Conservation (phyloP, 37 sponge, comb jelly and placozoan genomes). For the Ianthella basta region DNA sequence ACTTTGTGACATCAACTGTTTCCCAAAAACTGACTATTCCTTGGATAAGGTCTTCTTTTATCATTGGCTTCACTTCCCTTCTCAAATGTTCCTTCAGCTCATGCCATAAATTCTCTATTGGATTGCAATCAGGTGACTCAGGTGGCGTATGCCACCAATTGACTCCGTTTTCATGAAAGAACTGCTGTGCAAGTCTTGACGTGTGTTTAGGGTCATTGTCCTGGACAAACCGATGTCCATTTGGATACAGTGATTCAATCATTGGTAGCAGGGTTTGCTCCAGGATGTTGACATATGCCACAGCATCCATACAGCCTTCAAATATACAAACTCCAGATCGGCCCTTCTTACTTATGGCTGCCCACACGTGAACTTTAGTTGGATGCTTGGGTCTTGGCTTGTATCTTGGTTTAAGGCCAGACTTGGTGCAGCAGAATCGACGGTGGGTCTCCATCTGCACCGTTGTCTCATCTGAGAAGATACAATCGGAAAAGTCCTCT, state of each 20-base stretch:
- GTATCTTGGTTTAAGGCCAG: conserved; percentile 3
- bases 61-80: conserved; percentile 40
- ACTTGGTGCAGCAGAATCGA: conserved; percentile 28
- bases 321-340: conserved; percentile 2
- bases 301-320: conserved; percentile 30
- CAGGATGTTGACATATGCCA: conserved; percentile 9
- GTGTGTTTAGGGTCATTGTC: conserved; percentile 35
- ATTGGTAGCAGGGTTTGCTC: conserved; percentile 22
- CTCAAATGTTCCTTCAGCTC: conserved; percentile 28
- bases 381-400: conserved; percentile 39
- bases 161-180: conserved; percentile 14
- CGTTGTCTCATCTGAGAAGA: conserved; percentile 33
- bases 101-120: conserved; percentile 40
- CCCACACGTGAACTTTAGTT: conserved; percentile 31
- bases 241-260: conserved; percentile 21
- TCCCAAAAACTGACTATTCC: conserved; percentile 18
- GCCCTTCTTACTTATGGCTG: conserved; percentile 17
- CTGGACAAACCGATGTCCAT: conserved; percentile 31
- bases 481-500: conserved; percentile 26
- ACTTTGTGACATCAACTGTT: conserved; percentile 3
- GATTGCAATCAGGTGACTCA: conserved; percentile 38
- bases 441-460: conserved; percentile 47
- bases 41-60: background rate
- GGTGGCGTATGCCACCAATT: conserved; percentile 41
- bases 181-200: conserved; percentile 17